These are phyloP conservation scores for Cistogaster globosa DNA, from an alignment of 2,888 invertebrate species.

Conservation along the genomic window DNA sequence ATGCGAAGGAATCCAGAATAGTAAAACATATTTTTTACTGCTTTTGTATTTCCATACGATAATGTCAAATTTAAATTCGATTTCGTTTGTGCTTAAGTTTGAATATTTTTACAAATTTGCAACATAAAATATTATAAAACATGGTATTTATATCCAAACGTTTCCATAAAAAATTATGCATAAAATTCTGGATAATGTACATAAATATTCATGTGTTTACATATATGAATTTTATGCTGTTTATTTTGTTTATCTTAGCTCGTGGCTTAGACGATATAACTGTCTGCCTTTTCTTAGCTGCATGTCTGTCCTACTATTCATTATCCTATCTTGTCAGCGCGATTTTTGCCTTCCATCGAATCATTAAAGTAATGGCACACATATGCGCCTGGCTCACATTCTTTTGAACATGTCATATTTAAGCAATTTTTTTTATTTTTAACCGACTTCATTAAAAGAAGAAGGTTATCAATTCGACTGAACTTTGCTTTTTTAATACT, in stretches of 20 bases:
- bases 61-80: too few species aligned
- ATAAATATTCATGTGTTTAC: background rate
- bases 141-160: background rate
- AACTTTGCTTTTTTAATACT: too few species aligned
- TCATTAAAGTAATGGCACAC: conserved; percentile 53
- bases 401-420: conserved; percentile 57
- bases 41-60: too few species aligned
- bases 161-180: background rate
- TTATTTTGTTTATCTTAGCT: conserved; percentile 34
- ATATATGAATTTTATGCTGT: conserved; percentile 5
- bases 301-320: conserved; percentile 2
- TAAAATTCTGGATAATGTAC: too few species aligned
- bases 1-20: too few species aligned
- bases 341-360: conserved; percentile 27
- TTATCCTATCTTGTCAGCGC: conserved; percentile 7
- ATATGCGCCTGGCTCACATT: conserved; percentile 52
- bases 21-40: too few species aligned
- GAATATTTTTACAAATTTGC: too few species aligned
- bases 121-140: conserved; percentile 11
- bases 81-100: too few species aligned
- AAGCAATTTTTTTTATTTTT: too few species aligned
- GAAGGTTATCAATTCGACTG: too few species aligned
- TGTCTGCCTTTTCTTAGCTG: background rate
- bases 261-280: background rate
- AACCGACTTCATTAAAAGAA: too few species aligned